Evolutionary conservation across 2,113 vertebrate species (phyloP).

Genomic region (Anoura caudifer): DNA sequence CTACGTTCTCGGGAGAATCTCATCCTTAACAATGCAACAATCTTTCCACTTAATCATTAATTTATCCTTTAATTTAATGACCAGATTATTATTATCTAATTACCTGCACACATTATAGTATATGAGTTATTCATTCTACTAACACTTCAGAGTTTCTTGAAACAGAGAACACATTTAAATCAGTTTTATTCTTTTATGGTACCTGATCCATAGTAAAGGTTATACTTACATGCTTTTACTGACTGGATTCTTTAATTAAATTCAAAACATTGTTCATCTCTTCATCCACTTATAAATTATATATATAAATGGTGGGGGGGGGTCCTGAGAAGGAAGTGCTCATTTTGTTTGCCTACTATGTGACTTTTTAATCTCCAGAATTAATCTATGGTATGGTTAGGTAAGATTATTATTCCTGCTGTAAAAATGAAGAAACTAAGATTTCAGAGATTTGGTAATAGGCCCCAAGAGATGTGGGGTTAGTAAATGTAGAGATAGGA

Average conservation of each 20-base stretch:
- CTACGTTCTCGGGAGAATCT: constrained; percentile 18
- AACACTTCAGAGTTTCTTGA: neutral
- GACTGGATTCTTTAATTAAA: neutral
- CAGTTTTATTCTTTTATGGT: neutral
- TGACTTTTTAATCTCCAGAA: neutral
- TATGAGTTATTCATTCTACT: neutral
- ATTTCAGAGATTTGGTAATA: neutral
- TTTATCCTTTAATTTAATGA: constrained; percentile 21
- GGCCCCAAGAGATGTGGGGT: neutral
- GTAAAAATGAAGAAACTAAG: neutral
- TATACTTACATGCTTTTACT: constrained; percentile 30
- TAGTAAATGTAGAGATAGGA: neutral
- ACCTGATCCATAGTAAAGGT: neutral
- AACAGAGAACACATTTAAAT: neutral
- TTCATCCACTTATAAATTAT: neutral
- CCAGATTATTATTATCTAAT: neutral
- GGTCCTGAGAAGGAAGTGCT: neutral
- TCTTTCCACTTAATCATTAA: neutral
- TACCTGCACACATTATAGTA: neutral
- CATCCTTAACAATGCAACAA: neutral
- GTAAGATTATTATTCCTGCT: neutral
- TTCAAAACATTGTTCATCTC: neutral
- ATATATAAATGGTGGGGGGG: neutral
- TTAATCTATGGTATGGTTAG: neutral
- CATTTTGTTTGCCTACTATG: neutral